Base-by-base conservation (phyloP, 1,140 invertebrate species). In the Papilio helenus region DNA sequence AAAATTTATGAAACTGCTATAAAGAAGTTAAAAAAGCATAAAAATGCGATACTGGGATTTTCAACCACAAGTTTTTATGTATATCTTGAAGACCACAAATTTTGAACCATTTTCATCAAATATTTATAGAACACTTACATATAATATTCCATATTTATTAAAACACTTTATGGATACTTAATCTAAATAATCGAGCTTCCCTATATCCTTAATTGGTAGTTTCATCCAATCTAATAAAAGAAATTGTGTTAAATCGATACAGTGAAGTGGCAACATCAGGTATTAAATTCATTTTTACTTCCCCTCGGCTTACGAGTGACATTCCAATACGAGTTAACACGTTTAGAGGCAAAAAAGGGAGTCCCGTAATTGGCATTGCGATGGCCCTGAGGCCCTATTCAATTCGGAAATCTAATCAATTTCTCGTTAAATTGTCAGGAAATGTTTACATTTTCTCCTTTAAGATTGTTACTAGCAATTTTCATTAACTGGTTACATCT, bases 181-280 rank as follows among this genome's bases (percentile, higher is more conserved):
- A 77, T 85, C 83, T 80, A 81, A 80, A 80, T 55, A 80, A 81
- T 71, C 74, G 72, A 79, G 12, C 61, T 80, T 76, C 58, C 51
- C 55, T 73, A 79, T 61, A 18, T 14, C 26, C 61, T 68, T 68
- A 68, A 29, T 68, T 68, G 26, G 26, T 29, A 68, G 61, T 29
- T 68, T 68, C 26, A 68, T 68, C 26, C 26, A 34, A 68, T 83
- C 42, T 49, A 29, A 49, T 44, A 79, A 44, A 26, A 65, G 20
- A 79, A 55, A 79, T 44, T 77, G 80, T 81, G 72, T 72, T 44
- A 58, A 81, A 81, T 86, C 85, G 82, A 87, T 85, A 84, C n/a
- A 14, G 3, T 55, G 34, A 39, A 39, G 34, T 39, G 34, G 34
- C 34, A 39, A 39, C 34, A 39, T n/a, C n/a, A n/a, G n/a, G n/a